Evolutionary conservation across 1,140 invertebrate genomes (phyloP), one percentile per base, ranked within the genome.

Genomic region (Drosophila biarmipes): DNA sequence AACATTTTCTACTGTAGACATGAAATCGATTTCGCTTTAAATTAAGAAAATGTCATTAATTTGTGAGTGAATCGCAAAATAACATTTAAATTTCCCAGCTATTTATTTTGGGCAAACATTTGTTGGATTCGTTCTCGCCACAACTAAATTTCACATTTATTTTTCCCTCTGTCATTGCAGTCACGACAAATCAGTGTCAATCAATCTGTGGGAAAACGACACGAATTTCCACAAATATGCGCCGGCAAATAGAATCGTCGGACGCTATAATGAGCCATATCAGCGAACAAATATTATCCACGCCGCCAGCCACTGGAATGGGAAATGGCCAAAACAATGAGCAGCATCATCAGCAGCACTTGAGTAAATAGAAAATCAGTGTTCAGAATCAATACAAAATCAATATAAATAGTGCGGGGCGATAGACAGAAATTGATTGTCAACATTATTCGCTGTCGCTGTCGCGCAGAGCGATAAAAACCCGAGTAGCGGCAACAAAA

Each of bases 361-460:
- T 86, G 69, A 86, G 66, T 77, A 86, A 86, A 89, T 86, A 89
- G 74, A 86, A 89, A 86, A 89, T 89, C 84, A 89, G 79, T 72
- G 72, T 51, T 69, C 48, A 77, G 64, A 89, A 89, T 89, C 85
- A 89, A 87, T 89, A 87, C 62, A 69, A 72, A 89, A 84, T 79
- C 84, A 89, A 87, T 84, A 89, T 53, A 82, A 87, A 86, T 82
- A 87, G 77, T 84, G 73, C 27, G 42, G 15, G 15, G 6, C 54
- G 40, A 45, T 54, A 55, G 56, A 53, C 56, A 52, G 72, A 87
- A 78, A 89, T 80, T 86, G 74, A 66, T 66, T 77, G 71, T 68
- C 84, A 76, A 82, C 62, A 82, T 71, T 81, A 67, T 71, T 75
- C 54, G 49, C 34, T 76, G 57, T 61, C 43, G 40, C 43, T 74